A percentile compares a stretch with the other conserved stretches of the same genome.
These are phyloP conservation scores for Siphlonurus alternatus DNA, from an alignment of 2,888 invertebrate species.

Conservation along the genomic window DNA sequence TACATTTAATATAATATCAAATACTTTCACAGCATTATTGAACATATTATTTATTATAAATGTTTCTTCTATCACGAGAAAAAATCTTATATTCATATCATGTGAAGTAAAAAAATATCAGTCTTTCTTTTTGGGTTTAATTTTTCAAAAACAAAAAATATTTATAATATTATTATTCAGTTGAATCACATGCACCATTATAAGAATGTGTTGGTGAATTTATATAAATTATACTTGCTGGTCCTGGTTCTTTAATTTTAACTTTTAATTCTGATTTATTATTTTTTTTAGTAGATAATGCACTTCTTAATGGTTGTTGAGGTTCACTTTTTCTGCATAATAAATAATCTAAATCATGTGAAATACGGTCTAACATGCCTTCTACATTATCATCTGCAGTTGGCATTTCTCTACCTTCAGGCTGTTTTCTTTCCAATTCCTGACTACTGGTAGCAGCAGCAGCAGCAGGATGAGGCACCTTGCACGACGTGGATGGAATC, in stretches of 20 bases:
- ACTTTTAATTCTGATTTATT: background rate
- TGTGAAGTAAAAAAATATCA: background rate
- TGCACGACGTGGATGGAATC: background rate
- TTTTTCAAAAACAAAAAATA: background rate
- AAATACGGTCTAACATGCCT: slow-evolving; percentile 58
- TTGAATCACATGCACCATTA: background rate
- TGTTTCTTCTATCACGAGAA: background rate
- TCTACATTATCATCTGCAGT: slow-evolving; percentile 19
- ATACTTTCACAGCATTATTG: background rate
- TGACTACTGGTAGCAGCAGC: slow-evolving; percentile 4
- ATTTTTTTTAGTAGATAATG: background rate
- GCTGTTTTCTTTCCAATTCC: slow-evolving; percentile 21
- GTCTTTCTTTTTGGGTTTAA: background rate
- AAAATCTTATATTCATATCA: too few species aligned
- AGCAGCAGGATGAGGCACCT: background rate
- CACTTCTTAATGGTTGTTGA: background rate
- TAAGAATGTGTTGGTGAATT: background rate
- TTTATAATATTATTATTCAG: background rate
- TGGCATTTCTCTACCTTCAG: slow-evolving; percentile 22
- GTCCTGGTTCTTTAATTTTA: background rate
- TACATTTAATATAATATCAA: too few species aligned
- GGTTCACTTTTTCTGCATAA: background rate
- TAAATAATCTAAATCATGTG: slow-evolving; percentile 65
- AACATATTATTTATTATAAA: background rate
- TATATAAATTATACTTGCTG: background rate